These are phyloP conservation scores for Labeo rohita DNA, from an alignment of 2,113 vertebrate species.

Conservation along the genomic window DNA sequence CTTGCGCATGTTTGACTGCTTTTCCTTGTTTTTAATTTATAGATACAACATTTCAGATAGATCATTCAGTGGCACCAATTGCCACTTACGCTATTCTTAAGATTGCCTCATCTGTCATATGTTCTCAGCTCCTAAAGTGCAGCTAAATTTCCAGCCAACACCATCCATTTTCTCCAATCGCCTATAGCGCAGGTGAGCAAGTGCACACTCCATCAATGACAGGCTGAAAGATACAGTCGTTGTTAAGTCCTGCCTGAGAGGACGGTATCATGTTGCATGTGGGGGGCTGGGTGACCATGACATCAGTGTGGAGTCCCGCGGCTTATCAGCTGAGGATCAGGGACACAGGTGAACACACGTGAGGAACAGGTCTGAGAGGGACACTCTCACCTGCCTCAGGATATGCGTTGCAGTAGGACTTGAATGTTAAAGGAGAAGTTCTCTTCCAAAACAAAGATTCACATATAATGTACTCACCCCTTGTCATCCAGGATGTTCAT, in stretches of 20 bases:
- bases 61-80: not conserved
- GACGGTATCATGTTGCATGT: not conserved
- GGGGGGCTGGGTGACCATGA: not conserved
- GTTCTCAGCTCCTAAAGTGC: not conserved
- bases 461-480: too few relatives aligned
- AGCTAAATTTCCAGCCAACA: not conserved
- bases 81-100: not conserved
- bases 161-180: conserved; percentile 1
- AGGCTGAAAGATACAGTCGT: not conserved
- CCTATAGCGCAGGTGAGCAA: not conserved
- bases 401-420: not conserved
- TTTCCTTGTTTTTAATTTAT: not conserved
- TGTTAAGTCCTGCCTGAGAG: not conserved
- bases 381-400: not conserved
- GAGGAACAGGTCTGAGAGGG: not conserved
- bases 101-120: not conserved
- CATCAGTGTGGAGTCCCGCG: not conserved
- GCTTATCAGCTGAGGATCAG: conserved; percentile 35
- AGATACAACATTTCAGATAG: not conserved
- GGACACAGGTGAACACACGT: conserved; percentile 2
- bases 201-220: conserved; percentile 20
- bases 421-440: too few relatives aligned
- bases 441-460: too few relatives aligned
- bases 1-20: conserved; percentile 35
- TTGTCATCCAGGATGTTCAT: too few relatives aligned